A percentile compares a stretch with the other conserved stretches of the same genome.
Conservation (phyloP, 2,113 vertebrate genomes). For the Origma solitaria region DNA sequence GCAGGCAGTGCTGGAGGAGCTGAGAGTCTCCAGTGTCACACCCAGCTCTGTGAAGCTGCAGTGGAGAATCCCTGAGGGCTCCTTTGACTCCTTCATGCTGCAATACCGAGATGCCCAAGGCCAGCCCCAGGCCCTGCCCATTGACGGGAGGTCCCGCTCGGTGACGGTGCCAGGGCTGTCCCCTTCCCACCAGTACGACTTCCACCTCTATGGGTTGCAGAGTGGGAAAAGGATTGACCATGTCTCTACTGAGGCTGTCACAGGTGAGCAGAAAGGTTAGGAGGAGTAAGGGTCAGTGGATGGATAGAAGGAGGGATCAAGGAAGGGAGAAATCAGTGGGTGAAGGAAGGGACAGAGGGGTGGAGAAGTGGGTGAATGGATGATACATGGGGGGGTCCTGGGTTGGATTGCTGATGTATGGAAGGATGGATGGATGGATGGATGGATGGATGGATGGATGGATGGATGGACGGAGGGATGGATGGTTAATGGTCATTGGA, state of each 20-base stretch:
- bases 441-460: not conserved
- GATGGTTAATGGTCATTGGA: too few relatives aligned
- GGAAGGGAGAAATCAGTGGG: not conserved
- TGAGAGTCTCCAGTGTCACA: not conserved
- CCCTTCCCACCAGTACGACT: slow-evolving; percentile 36
- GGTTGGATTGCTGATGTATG: too few relatives aligned
- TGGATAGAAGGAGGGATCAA: not conserved
- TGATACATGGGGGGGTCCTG: too few relatives aligned
- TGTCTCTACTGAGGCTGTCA: not conserved
- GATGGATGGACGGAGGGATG: not conserved
- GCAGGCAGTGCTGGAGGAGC: not conserved
- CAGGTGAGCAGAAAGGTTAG: not conserved
- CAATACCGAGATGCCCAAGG: not conserved
- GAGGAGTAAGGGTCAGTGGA: fast-evolving
- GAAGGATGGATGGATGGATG: not conserved
- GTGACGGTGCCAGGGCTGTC: not conserved
- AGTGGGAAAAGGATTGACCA: fast-evolving
- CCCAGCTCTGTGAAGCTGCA: not conserved
- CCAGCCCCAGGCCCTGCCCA: not conserved
- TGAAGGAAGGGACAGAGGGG: not conserved
- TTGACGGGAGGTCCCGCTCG: not conserved
- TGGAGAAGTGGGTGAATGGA: not conserved
- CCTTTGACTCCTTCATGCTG: slow-evolving; percentile 61
- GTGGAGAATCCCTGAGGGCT: slow-evolving; percentile 35
- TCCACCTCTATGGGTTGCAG: slow-evolving; percentile 43